Evolutionary conservation across 2,113 vertebrate genomes (phyloP).

Genomic region (Hucho hucho): DNA sequence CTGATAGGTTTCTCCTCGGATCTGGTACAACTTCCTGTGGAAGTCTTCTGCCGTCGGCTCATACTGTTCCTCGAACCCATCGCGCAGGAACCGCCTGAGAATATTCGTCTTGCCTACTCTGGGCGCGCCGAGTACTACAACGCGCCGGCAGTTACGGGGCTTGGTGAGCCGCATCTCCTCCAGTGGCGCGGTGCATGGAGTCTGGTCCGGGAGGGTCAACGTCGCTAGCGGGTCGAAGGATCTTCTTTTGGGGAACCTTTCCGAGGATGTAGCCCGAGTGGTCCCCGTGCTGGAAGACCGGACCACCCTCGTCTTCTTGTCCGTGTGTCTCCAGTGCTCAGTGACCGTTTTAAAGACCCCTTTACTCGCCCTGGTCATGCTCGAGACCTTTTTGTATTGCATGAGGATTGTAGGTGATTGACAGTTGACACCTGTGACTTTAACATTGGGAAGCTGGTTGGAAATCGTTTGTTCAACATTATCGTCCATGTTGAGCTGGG

Average conservation of each 20-base stretch:
- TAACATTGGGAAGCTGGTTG: neutral
- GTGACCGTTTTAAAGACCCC: constrained; percentile 60
- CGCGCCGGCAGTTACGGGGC: constrained; percentile 66
- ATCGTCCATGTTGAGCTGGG: constrained; percentile 20
- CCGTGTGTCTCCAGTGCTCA: constrained; percentile 54
- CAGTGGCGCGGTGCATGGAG: neutral
- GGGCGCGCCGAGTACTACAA: constrained; percentile 74
- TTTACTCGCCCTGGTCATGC: constrained; percentile 49
- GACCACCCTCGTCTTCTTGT: constrained; percentile 33
- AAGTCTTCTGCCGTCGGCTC: constrained; percentile 74
- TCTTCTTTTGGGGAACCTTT: constrained; percentile 31
- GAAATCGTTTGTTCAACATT: neutral
- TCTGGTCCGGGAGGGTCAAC: constrained; percentile 14
- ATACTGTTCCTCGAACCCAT: constrained; percentile 66
- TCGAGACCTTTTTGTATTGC: constrained; percentile 37
- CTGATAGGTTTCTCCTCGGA: constrained; percentile 70
- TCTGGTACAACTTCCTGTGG: constrained; percentile 75
- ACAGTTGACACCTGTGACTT: constrained; percentile 7
- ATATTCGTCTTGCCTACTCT: constrained; percentile 73
- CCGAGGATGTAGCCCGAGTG: constrained; percentile 41
- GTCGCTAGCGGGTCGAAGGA: constrained; percentile 49
- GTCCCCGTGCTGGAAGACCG: constrained; percentile 61
- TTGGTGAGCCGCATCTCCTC: constrained; percentile 48
- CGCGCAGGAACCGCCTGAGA: constrained; percentile 64
- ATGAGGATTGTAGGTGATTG: constrained; percentile 1